phyloP scores from a whole-genome alignment of 1,140 invertebrate species.

The Bombyx mandarina region DNA sequence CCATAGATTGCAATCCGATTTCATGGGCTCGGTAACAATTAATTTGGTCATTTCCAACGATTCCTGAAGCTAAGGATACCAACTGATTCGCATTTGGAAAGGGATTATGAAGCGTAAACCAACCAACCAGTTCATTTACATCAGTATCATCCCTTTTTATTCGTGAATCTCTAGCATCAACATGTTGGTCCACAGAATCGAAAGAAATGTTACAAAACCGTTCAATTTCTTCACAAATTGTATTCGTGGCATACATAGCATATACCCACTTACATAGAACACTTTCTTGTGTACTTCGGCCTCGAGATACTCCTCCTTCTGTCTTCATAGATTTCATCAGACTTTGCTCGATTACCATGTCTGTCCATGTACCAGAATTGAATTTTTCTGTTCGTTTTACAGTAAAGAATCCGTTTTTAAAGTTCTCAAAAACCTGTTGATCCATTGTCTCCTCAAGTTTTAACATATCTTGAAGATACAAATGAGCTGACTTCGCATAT shows the following conservation, averaged over 20 bases:
- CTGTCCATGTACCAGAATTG: constrained; percentile 47
- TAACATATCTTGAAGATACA: constrained; percentile 55
- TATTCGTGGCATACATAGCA: constrained; percentile 28
- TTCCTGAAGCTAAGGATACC: constrained; percentile 42
- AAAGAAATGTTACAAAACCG: constrained; percentile 31
- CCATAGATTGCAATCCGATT: constrained; percentile 30
- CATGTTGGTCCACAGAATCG: constrained; percentile 50
- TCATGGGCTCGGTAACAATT: constrained; percentile 50
- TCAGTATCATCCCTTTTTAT: constrained; percentile 44
- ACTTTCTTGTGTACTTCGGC: constrained; percentile 39
- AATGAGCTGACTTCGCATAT: constrained; percentile 42
- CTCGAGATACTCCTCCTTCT: constrained; percentile 38
- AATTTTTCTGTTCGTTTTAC: constrained; percentile 52
- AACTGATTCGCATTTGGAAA: constrained; percentile 12
- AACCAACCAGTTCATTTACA: constrained; percentile 34
- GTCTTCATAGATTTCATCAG: constrained; percentile 60
- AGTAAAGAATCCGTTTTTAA: constrained; percentile 42
- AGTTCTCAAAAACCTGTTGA: constrained; percentile 42
- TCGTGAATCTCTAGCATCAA: constrained; percentile 44
- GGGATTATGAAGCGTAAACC: constrained; percentile 41
- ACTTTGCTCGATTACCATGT: constrained; percentile 49
- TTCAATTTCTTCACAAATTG: constrained; percentile 36
- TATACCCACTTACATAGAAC: constrained; percentile 48
- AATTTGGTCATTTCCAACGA: constrained; percentile 41
- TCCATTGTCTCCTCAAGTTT: constrained; percentile 29